Conservation (phyloP, 2,113 vertebrate genomes). For the Ranitomeya imitator region DNA sequence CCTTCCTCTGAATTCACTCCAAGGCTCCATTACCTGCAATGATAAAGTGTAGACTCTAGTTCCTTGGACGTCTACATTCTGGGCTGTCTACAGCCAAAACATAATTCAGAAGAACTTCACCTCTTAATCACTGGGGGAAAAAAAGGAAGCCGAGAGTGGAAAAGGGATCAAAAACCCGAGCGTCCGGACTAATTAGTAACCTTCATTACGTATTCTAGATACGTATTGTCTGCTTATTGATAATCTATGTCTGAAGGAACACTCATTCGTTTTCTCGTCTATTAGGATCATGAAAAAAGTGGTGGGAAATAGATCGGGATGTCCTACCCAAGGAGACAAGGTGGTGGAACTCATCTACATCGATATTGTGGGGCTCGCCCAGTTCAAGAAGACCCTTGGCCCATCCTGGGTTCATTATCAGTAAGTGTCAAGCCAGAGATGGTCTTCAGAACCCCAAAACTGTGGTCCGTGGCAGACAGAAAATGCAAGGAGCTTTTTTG, state of each 20-base stretch:
- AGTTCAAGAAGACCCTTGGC: conserved; percentile 98
- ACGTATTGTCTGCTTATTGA: neutral
- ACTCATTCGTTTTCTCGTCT: neutral
- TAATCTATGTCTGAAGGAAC: neutral
- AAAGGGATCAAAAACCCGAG: neutral
- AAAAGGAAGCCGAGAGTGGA: neutral
- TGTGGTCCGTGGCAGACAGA: too few relatives aligned
- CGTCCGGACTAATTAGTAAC: neutral
- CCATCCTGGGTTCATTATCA: conserved; percentile 99
- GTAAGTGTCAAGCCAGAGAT: conserved; percentile 75
- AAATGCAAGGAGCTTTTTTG: too few relatives aligned
- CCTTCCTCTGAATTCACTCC: neutral
- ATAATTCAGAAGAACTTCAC: neutral
- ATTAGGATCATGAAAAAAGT: conserved; percentile 96
- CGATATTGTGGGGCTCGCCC: conserved; percentile 95
- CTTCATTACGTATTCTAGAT: neutral
- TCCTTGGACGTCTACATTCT: neutral
- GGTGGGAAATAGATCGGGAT: conserved; percentile 97
- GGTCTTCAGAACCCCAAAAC: neutral
- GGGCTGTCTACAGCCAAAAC: neutral
- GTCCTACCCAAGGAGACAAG: conserved; percentile 93
- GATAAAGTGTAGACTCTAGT: neutral
- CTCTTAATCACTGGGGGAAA: neutral
- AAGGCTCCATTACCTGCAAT: neutral
- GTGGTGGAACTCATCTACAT: conserved; percentile 99